A percentile compares a stretch with the other conserved stretches of the same genome.
Conservation (phyloP, 2,113 vertebrate genomes). For the Saimiri boliviensis region DNA sequence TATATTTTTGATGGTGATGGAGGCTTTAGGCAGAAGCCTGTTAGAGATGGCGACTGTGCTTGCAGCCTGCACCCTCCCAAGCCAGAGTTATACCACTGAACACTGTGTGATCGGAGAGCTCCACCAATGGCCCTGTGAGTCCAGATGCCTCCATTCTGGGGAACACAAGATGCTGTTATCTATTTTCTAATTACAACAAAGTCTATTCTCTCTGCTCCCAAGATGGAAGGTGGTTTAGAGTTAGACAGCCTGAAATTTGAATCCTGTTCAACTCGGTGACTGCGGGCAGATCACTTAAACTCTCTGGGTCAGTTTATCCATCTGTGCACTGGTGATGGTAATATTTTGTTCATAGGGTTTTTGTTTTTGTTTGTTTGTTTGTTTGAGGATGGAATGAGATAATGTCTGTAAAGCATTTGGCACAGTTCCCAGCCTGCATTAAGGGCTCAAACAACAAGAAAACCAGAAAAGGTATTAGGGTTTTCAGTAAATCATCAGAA, state of each 20-base stretch:
- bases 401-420: conserved; percentile 18
- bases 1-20: background rate
- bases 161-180: background rate
- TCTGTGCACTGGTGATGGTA: background rate
- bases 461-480: background rate
- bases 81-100: background rate
- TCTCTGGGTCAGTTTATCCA: background rate
- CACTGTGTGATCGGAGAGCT: background rate
- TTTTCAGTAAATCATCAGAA: conserved; percentile 29
- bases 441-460: conserved; percentile 2
- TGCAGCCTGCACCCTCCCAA: background rate
- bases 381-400: conserved; percentile 21
- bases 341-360: background rate
- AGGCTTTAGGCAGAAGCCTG: background rate
- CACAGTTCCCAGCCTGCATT: background rate
- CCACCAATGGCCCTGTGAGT: background rate
- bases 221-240: background rate
- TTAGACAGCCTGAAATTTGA: background rate
- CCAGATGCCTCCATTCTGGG: background rate
- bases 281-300: background rate
- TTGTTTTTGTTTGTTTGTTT: background rate
- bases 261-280: background rate
- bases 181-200: background rate
- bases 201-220: background rate
- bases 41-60: background rate